Conservation (phyloP, 2,113 vertebrate genomes). For the Microcebus ravelobensis region DNA sequence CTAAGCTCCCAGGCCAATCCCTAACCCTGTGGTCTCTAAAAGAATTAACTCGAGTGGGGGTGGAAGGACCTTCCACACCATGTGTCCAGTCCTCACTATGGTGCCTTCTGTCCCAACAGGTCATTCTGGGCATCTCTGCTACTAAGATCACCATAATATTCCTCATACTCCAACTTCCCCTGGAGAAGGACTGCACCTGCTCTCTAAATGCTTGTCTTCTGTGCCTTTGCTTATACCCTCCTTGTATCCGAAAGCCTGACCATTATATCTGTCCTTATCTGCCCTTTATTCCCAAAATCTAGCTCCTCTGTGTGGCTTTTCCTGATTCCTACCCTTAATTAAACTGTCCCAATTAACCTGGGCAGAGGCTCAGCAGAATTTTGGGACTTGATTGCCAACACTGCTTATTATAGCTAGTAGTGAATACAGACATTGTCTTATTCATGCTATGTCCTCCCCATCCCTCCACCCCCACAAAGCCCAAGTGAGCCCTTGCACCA, state of each 20-base stretch:
- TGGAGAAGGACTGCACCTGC: not conserved
- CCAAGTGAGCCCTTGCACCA: not conserved
- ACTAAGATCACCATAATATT: not conserved
- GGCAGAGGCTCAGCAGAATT: not conserved
- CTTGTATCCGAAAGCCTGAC: not conserved
- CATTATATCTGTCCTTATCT: not conserved
- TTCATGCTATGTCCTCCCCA: not conserved
- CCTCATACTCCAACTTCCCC: not conserved
- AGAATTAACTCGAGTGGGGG: not conserved
- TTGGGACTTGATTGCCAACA: not conserved
- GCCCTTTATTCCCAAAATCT: not conserved
- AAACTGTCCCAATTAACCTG: not conserved
- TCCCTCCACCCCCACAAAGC: not conserved
- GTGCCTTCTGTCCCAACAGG: not conserved
- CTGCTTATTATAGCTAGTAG: fast-evolving
- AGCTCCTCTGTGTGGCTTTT: not conserved
- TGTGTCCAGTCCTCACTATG: not conserved
- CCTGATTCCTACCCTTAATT: not conserved
- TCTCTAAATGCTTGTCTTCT: not conserved
- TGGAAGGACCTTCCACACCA: not conserved
- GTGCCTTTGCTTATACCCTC: not conserved
- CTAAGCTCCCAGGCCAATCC: not conserved
- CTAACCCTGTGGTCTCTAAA: not conserved
- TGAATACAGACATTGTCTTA: not conserved
- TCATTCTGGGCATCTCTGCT: not conserved